Percentiles rank a stretch among this genome's conserved stretches.
Conservation (phyloP, 30 jellyfish, hydroid and myxozoan species). For the Cassiopea andromeda region DNA sequence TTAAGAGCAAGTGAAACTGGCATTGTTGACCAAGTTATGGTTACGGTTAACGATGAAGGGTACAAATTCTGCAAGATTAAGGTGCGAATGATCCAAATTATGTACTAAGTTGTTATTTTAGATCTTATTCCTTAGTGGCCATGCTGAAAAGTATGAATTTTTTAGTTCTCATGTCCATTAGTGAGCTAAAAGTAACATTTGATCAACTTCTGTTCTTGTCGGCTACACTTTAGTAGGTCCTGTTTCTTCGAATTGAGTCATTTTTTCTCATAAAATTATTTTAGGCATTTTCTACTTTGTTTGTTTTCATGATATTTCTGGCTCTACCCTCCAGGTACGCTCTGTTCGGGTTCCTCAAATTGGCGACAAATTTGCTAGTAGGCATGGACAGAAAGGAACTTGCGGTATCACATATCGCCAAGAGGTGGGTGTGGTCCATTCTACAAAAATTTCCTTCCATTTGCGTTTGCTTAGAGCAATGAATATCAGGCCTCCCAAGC, state of each 20-base stretch:
- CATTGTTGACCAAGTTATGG: constrained; percentile 99
- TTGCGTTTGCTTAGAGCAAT: background rate
- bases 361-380: constrained; percentile 99
- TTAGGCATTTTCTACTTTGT: too few species aligned
- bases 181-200: too few species aligned
- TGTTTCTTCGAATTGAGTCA: too few species aligned
- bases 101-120: too few species aligned
- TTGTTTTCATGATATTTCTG: too few species aligned
- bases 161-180: background rate
- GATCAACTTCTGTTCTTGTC: too few species aligned
- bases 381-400: constrained; percentile 99
- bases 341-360: constrained; percentile 98
- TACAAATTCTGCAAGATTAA: constrained; percentile 91
- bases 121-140: background rate
- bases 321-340: constrained; percentile 75
- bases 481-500: too few species aligned
- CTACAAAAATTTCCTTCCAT: background rate
- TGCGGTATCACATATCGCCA: constrained; percentile 99
- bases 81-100: constrained; percentile 34
- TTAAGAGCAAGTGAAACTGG: constrained; percentile 99
- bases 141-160: background rate
- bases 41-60: constrained; percentile 98
- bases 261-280: background rate
- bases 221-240: too few species aligned
- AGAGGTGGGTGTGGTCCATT: constrained; percentile 74